Conservation (phyloP, 2,113 vertebrate genomes). For the Catagonus wagneri region DNA sequence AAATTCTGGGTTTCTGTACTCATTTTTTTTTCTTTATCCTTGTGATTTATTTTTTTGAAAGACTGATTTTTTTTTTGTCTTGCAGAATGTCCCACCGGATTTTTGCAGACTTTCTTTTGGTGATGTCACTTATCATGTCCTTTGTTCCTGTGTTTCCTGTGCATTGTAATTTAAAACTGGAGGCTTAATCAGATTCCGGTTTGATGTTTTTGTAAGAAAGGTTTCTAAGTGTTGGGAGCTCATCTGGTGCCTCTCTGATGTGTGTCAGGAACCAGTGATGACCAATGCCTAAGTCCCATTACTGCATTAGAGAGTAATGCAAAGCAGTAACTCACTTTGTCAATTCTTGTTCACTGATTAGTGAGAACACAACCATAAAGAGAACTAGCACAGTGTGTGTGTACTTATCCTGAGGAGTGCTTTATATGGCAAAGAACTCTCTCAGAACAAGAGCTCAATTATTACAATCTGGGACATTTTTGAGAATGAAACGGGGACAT, state of each 20-base stretch:
- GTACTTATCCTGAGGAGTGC: neutral
- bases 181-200: neutral
- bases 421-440: neutral
- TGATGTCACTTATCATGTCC: neutral
- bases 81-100: neutral
- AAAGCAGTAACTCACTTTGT: neutral
- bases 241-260: neutral
- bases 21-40: neutral
- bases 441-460: neutral
- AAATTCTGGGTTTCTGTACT: neutral
- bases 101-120: neutral
- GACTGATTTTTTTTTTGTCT: neutral
- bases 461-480: neutral
- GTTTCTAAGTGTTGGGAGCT: neutral
- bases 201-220: neutral
- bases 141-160: neutral
- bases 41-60: neutral
- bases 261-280: neutral
- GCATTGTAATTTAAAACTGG: neutral
- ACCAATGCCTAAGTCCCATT: neutral
- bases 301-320: neutral
- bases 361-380: neutral
- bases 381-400: neutral
- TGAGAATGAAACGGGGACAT: neutral
- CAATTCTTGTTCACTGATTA: neutral